Evolutionary conservation across 2,888 invertebrate genomes (phyloP).

Genomic region (Acronicta aceris): DNA sequence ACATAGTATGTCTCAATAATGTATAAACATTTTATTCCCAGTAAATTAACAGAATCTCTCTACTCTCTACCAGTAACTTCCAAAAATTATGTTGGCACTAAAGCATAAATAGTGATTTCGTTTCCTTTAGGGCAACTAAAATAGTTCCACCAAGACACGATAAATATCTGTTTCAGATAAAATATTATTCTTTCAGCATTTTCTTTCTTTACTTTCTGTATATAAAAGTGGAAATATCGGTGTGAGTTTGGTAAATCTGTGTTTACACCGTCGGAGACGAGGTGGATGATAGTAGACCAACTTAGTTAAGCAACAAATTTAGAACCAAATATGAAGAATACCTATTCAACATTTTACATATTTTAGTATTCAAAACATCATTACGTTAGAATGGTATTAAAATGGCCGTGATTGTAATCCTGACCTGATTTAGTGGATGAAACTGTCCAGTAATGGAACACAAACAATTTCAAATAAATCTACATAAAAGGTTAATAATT

Average conservation of each 20-base stretch:
- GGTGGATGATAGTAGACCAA: constrained; percentile 1
- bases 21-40: neutral
- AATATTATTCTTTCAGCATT: constrained; percentile 54
- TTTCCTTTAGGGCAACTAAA: constrained; percentile 42
- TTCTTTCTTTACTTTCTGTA: constrained; percentile 39
- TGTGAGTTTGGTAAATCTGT: constrained; percentile 57
- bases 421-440: too few relatives aligned
- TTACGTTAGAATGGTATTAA: too few relatives aligned
- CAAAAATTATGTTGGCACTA: constrained; percentile 31
- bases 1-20: neutral
- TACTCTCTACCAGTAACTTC: constrained; percentile 10
- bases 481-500: too few relatives aligned
- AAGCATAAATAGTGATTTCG: constrained; percentile 35
- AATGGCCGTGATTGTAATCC: too few relatives aligned
- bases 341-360: too few relatives aligned
- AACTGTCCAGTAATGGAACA: too few relatives aligned
- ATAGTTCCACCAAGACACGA: constrained; percentile 36
- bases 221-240: constrained; percentile 47
- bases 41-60: constrained; percentile 3
- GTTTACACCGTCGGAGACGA: constrained; percentile 49
- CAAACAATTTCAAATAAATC: too few relatives aligned
- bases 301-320: too few relatives aligned
- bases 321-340: too few relatives aligned
- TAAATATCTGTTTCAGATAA: constrained; percentile 50
- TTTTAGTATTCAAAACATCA: too few relatives aligned